These are phyloP conservation scores for Anguilla marmorata DNA, from an alignment of 2,797 vertebrate genomes.

Conservation along the genomic window DNA sequence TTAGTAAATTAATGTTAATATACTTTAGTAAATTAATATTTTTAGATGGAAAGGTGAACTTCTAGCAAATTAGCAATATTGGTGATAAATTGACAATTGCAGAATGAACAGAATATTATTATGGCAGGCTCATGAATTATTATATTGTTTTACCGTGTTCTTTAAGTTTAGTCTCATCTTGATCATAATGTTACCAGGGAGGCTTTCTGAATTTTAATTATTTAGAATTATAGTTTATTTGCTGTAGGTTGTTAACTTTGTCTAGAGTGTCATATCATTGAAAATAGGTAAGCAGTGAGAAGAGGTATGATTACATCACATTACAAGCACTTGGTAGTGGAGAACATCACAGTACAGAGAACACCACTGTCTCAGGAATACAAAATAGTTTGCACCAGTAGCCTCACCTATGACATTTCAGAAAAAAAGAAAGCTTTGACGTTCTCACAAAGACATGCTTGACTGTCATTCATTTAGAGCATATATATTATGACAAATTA, in stretches of 20 bases:
- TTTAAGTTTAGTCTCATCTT: not conserved
- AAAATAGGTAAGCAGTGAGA: not conserved
- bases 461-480: not conserved
- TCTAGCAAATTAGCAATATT: not conserved
- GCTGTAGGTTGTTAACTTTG: not conserved
- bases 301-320: not conserved
- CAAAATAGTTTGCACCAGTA: not conserved
- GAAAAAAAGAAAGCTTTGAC: not conserved
- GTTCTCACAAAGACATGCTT: not conserved
- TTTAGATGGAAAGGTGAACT: not conserved
- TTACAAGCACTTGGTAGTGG: not conserved
- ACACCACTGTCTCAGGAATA: not conserved
- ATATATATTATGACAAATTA: not conserved
- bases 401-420: not conserved
- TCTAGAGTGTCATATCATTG: not conserved
- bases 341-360: not conserved
- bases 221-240: not conserved
- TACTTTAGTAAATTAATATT: not conserved
- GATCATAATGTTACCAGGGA: not conserved
- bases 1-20: not conserved
- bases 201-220: not conserved
- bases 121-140: not conserved
- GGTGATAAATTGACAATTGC: not conserved
- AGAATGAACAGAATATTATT: not conserved
- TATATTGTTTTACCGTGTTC: not conserved